phyloP scores from a whole-genome alignment of 2,113 vertebrate species.

The pig (Sus scrofa) region T2T-Sscrofa CM000812.6:106091001-106091500 shows the following conservation, averaged over 20 bases:
- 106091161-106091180: neutral
- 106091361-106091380: neutral
- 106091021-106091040: neutral
- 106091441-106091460: neutral
- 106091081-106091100: neutral
- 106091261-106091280: neutral
- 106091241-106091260: constrained; percentile 7
- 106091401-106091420: neutral
- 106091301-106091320: neutral
- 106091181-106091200: constrained; percentile 21
- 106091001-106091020: neutral
- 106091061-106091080: neutral
- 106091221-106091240: neutral
- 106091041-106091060: neutral
- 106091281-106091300: neutral
- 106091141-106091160: constrained; percentile 38
- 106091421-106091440: neutral
- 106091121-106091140: constrained; percentile 17
- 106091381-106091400: neutral
- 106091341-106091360: neutral
- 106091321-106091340: neutral
- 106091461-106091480: neutral
- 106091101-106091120: neutral
- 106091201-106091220: neutral
- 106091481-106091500: neutral